Percentiles rank a stretch among this genome's conserved stretches.
These are phyloP conservation scores for Gerris lacustris DNA, from an alignment of 2,888 invertebrate species.

Conservation along the genomic window DNA sequence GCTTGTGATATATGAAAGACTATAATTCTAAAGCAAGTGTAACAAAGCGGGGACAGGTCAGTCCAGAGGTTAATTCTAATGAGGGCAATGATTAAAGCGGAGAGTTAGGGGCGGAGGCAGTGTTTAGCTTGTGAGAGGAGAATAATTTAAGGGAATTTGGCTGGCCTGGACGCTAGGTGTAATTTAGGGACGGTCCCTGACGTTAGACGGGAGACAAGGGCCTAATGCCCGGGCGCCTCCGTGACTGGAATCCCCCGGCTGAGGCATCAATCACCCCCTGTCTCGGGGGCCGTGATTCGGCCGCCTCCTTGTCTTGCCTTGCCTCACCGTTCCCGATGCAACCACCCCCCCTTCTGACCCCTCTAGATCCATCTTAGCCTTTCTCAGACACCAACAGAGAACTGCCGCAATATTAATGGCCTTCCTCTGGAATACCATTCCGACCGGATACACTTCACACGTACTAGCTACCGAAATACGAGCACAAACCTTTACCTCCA, in stretches of 20 bases:
- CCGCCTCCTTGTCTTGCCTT: background rate
- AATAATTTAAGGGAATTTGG: constrained; percentile 1
- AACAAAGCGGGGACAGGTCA: background rate
- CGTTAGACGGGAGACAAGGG: background rate
- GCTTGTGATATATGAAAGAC: background rate
- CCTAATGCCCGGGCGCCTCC: constrained; percentile 3
- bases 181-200: background rate
- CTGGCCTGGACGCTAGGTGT: background rate
- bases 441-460: background rate
- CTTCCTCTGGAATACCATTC: background rate
- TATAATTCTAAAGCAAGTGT: background rate
- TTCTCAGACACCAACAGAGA: constrained; percentile 2
- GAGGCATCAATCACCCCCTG: background rate
- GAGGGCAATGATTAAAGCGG: background rate
- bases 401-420: constrained; percentile 5
- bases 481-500: background rate
- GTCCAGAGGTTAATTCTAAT: constrained; percentile 5
- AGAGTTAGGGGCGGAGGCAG: background rate
- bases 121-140: background rate
- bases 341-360: background rate
- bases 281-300: background rate
- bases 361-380: constrained; percentile 3
- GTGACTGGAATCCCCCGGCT: background rate
- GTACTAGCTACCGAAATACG: background rate
- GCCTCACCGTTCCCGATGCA: background rate